Base-by-base conservation (phyloP, 1,140 invertebrate species). In the Pararge aegeria region DNA sequence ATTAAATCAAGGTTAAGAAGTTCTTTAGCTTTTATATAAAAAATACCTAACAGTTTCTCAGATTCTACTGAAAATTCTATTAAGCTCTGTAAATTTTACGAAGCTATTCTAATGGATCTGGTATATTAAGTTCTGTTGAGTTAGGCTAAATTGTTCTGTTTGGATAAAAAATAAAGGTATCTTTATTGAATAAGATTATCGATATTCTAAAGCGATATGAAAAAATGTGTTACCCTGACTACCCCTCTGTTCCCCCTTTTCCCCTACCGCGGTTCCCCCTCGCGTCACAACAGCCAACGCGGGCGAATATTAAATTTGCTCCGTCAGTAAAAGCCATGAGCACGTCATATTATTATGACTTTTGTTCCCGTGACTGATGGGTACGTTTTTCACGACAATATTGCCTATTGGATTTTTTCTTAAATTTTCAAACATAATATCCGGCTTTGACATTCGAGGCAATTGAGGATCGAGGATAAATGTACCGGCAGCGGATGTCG, bases 271-370 rank as follows among this genome's bases (percentile, higher is more conserved):
- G 7, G 1, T 42, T 9, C 9, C 13, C 40, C 21, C n/a, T 30
- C 15, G 20, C 40, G 38, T 55, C 54, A 60, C 27, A 64, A 59
- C 57, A 53, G 53, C 37, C 63, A 46, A 29, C 51, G 18, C 55
- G 21, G 15, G 29, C 38, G 42, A 63, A 67, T 64, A 67, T 67
- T 67, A 59, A 64, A 67, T 67, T 67, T 60, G 56, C 42, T 24
- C 38, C 44, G 61, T 48, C 61, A 59, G 27, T 27, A 19, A 42
- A 50, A 24, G 56, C 21, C 44, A 53, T 37, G 38, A 38, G 44
- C 60, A 52, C 56, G 53, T 67, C 49, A 62, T 27, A 66, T 61
- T 66, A 66, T 66, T 60, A 50, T 49, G 40, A 64, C 62, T 64
- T 49, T 40, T 54, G 18, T 29, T 30, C 2, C 48, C 5, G 5